Conservation (phyloP, 2,113 vertebrate genomes). For the Axis porcinus region DNA sequence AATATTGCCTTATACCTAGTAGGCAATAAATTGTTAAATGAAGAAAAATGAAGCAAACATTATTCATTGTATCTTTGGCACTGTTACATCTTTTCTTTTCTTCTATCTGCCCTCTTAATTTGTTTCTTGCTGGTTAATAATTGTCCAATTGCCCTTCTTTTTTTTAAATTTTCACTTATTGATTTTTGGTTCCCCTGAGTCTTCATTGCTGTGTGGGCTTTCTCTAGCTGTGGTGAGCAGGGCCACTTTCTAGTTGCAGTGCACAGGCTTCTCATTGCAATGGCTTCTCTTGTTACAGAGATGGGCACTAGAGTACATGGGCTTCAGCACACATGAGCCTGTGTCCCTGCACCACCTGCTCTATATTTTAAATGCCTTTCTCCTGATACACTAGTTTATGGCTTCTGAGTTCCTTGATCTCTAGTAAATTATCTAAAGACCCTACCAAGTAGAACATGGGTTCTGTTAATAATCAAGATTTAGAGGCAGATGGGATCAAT, state of each 20-base stretch:
- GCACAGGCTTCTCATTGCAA: fast-evolving
- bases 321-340: background rate
- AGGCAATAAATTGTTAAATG: background rate
- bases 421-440: constrained; percentile 56
- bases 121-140: background rate
- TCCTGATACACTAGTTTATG: background rate
- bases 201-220: background rate
- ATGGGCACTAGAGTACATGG: background rate
- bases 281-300: background rate
- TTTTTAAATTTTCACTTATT: background rate
- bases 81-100: background rate
- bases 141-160: background rate
- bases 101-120: background rate
- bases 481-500: background rate
- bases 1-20: background rate
- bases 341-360: background rate
- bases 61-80: background rate
- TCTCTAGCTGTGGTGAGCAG: background rate
- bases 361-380: constrained; percentile 23
- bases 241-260: background rate
- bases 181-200: background rate
- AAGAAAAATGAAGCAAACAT: background rate
- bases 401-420: constrained; percentile 16
- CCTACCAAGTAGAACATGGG: background rate
- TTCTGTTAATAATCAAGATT: constrained; percentile 40